A percentile compares a stretch with the other conserved stretches of the same genome.
phyloP scores from a whole-genome alignment of 2,888 invertebrate species.

The Epistrophella euchroma region DNA sequence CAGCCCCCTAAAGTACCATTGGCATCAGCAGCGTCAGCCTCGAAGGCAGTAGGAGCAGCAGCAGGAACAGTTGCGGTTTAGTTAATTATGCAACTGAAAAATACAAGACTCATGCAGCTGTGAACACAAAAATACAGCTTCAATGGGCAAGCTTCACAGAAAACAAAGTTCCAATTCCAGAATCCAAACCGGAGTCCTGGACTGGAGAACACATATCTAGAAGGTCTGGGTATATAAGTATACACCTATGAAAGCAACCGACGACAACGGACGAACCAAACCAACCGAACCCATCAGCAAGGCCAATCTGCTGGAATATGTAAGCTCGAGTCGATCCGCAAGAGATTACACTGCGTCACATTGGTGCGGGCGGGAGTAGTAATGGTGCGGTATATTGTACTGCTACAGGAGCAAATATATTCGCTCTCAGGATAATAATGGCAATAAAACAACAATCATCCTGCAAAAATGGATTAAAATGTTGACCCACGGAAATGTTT shows the following conservation, averaged over 20 bases:
- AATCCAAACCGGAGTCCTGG: background rate
- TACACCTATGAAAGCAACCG: no score
- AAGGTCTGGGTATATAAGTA: background rate
- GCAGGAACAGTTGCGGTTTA: slow-evolving; percentile 60
- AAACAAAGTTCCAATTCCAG: slow-evolving; percentile 7
- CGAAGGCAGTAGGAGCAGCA: slow-evolving; percentile 14
- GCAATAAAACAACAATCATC: slow-evolving; percentile 71
- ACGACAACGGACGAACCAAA: slow-evolving; percentile 13
- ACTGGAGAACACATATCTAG: background rate
- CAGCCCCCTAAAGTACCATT: slow-evolving; percentile 22
- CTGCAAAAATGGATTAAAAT: slow-evolving; percentile 71
- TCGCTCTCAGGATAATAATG: slow-evolving; percentile 57
- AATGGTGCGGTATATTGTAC: background rate
- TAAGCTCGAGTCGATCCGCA: slow-evolving; percentile 64
- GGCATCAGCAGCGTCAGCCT: slow-evolving; percentile 18
- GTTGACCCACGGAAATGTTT: slow-evolving; percentile 73
- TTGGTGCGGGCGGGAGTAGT: slow-evolving; percentile 16
- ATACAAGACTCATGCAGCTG: slow-evolving; percentile 73
- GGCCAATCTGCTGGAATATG: slow-evolving; percentile 71
- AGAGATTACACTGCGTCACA: slow-evolving; percentile 61
- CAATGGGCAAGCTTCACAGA: slow-evolving; percentile 34
- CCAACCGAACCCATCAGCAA: slow-evolving; percentile 48
- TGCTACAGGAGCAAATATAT: slow-evolving; percentile 1
- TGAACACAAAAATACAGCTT: slow-evolving; percentile 61
- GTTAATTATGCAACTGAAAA: slow-evolving; percentile 75